Base-by-base conservation (phyloP, 2,113 vertebrate species). In the Trichomycterus rosablanca region DNA sequence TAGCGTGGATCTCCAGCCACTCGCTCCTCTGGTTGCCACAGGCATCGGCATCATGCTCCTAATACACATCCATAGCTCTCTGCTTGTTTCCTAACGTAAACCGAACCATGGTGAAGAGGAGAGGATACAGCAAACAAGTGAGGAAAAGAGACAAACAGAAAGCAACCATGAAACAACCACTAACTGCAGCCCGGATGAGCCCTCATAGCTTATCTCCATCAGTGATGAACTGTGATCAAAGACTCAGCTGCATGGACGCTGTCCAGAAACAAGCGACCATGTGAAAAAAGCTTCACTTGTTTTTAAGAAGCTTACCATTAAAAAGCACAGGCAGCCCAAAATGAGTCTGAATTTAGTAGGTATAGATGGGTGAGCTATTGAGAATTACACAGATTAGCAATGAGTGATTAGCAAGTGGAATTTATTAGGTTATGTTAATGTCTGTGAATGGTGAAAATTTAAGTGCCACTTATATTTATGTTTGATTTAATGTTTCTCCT, bases 1-100 rank as follows among this genome's bases (percentile, higher is more conserved):
- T 3, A 76, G 84, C 69, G 59, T 68, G 37, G 56, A 56, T 32
- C 63, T 72, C 12, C 61, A 63, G 15, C 72, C 82, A 22, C 67
- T 43, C 9, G 23, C 68, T 43, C 56, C 83, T 65, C 74, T 87
- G 75, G 66, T 79, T n/a, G 12, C 77, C 71, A 53, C 71, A 44
- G 59, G 72, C 2, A 59, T 52, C 11, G 49, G 70, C 59, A 32
- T 64, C 58, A 74, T 75, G 54, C n/a, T 83, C 26, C 61, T 79
- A 68, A 58, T 72, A 62, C 66, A 71, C 46, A 52, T 65, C 67
- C 70, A 74, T 14, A 32, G 56, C 45, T 59, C 58, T 14, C 59
- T 78, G 52, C 54, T 76, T 42, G 61, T 78, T 49, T 85, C 71
- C 63, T 88, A 85, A 81, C 77, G n/a, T 52, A 1, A 46, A 54